Evolutionary conservation across 1,140 invertebrate species (phyloP).

Genomic region (Caenorhabditis latens): DNA sequence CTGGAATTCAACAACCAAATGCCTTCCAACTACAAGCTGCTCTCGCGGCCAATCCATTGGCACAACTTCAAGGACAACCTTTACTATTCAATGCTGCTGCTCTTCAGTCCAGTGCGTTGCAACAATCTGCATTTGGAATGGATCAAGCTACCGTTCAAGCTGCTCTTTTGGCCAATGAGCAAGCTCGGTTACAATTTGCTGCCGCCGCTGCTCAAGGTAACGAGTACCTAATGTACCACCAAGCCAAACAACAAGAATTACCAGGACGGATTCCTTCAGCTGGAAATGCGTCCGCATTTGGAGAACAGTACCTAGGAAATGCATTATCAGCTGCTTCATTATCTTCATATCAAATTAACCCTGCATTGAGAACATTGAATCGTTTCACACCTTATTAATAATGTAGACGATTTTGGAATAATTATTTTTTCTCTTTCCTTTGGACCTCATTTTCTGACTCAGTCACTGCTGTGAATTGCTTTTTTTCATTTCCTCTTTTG

Average conservation of each 20-base stretch:
- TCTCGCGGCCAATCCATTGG: slow-evolving; percentile 35
- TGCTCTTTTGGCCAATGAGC: slow-evolving; percentile 43
- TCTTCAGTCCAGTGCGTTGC: slow-evolving; percentile 22
- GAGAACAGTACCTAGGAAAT: slow-evolving; percentile 58
- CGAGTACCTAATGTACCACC: slow-evolving; percentile 57
- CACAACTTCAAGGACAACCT: slow-evolving; percentile 57
- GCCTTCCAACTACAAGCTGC: slow-evolving; percentile 35
- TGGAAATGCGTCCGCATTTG: slow-evolving; percentile 43
- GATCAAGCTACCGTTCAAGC: slow-evolving; percentile 26
- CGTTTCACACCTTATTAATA: slow-evolving; percentile 60
- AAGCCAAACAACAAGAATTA: slow-evolving; percentile 59
- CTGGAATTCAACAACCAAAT: slow-evolving; percentile 39
- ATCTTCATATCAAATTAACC: slow-evolving; percentile 53
- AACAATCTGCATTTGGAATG: slow-evolving; percentile 46
- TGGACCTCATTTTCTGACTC: slow-evolving; percentile 5
- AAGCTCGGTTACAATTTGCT: slow-evolving; percentile 25
- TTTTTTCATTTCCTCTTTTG: no score
- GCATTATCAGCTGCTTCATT: slow-evolving; percentile 48
- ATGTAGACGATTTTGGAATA: not conserved
- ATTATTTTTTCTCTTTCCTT: not conserved
- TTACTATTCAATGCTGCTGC: slow-evolving; percentile 31
- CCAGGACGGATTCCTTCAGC: slow-evolving; percentile 56
- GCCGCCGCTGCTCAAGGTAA: slow-evolving; percentile 54
- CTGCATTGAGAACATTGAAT: slow-evolving; percentile 56
- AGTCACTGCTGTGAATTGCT: not conserved